Evolutionary conservation across 2,888 invertebrate species (phyloP).

Genomic region (Ganaspis brasiliensis): DNA sequence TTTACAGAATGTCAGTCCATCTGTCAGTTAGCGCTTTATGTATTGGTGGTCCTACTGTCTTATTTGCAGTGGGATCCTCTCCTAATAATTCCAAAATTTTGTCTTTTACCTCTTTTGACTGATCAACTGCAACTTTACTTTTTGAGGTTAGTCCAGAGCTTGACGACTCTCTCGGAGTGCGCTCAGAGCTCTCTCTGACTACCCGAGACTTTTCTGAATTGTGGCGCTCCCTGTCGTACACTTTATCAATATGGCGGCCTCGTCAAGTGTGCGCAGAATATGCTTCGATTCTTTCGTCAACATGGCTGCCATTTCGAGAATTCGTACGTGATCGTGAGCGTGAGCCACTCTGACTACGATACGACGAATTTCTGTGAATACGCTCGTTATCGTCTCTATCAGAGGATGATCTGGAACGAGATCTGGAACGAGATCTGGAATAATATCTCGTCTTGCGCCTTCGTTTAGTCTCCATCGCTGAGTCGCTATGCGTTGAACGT

Average conservation of each 20-base stretch:
- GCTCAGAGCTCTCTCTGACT: no score
- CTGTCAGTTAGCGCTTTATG: not conserved
- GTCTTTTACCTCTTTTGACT: not conserved
- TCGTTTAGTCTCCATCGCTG: not conserved
- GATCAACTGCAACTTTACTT: no score
- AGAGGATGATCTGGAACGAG: not conserved
- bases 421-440: no score
- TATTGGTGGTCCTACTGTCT: not conserved
- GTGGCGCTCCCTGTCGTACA: no score
- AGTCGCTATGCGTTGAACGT: not conserved
- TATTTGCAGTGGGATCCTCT: not conserved
- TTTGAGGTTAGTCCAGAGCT: no score
- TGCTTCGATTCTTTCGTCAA: no score
- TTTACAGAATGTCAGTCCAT: no score
- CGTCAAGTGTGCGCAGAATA: no score
- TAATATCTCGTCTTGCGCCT: not conserved
- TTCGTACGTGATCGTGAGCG: not conserved
- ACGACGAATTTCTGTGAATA: not conserved
- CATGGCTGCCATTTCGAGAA: not conserved
- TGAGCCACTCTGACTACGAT: not conserved
- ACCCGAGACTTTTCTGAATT: no score
- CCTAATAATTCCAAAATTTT: not conserved
- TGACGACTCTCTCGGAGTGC: no score
- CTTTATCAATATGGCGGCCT: no score
- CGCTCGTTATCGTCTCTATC: constrained; percentile 1